Evolutionary conservation across 2,888 invertebrate species (phyloP), one percentile per base, ranked within the genome.

Genomic region (Diaprepes abbreviatus): DNA sequence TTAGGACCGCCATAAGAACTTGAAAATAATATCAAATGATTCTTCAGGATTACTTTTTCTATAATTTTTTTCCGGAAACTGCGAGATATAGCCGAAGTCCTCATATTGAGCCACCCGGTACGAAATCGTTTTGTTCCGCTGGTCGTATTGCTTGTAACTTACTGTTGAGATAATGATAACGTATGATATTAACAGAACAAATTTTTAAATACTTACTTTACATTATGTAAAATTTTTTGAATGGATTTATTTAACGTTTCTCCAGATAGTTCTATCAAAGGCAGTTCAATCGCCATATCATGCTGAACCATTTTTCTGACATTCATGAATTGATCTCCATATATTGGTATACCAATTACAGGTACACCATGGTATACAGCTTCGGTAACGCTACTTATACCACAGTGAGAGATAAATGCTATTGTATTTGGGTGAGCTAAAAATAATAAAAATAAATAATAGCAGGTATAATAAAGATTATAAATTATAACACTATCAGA

Each of bases 401-500:
- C 78, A 5, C 78, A 76, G 38, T 78, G 78, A 0, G 76, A 74
- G 1, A 78, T 73, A 59, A 78, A 77, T 1, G 72, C 35, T 45
- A 73, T 66, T 2, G 76, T 66, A 60, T 76, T 76, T 3, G 74
- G 74, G 71, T 78, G 78, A 54, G 75, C 78, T 78, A 60, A n/a
- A 74, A 75, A 10, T 3, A 40, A 31, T 10, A 16, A 5, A 4
- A 24, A 24, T 24, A 24, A 24, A 4, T 24, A 24, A 24, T 5
- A 24, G n/a, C n/a, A n/a, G n/a, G n/a, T n/a, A n/a, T n/a, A n/a
- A n/a, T n/a, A n/a, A n/a, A n/a, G n/a, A n/a, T n/a, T n/a, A n/a
- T n/a, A n/a, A n/a, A n/a, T n/a, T n/a, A n/a, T n/a, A n/a, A n/a
- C n/a, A n/a, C n/a, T n/a, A n/a, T n/a, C n/a, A n/a, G n/a, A n/a